Base-by-base conservation (phyloP, 2,888 invertebrate species). In the Brenthis ino region DNA sequence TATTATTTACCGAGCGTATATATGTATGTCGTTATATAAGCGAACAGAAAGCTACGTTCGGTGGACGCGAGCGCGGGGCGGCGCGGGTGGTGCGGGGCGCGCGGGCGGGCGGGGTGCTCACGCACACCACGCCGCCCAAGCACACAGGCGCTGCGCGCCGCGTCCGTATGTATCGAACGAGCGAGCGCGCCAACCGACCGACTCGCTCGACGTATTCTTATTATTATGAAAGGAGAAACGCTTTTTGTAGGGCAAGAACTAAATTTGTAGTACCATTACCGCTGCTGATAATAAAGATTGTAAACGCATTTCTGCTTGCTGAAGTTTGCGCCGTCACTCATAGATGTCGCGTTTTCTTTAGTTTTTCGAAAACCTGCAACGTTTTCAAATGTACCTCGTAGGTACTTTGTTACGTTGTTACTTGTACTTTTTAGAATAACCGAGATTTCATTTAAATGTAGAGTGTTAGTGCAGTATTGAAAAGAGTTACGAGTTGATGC, bases 171-270 rank as follows among this genome's bases (percentile, higher is more conserved):
- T 89, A 89, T 88, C 89, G 87, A 89, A 85, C 90, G 86, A 89
- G 85, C 88, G 86, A 87, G 86, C 89, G 85, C 89, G 89, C 88
- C 87, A 86, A 83, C 86, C 88, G 86, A 85, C 85, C 89, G 90
- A 91, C 91, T 91, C 91, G 88, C 91, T 92, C 91, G 88, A 86
- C 93, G 93, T 94, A 94, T 94, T 94, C 94, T 94, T 92, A 94
- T 94, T 93, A 93, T 92, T 89, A 92, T 88, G 92, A 93, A 91
- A 93, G 91, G 91, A 93, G 92, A 93, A 93, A 93, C 92, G 93
- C 89, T 93, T 93, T 93, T 93, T 93, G 93, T 93, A 91, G 93
- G 93, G 90, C 93, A 92, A 90, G 88, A 92, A 91, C 92, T 93
- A 93, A 92, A 92, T 92, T 89, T 91, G 92, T 90, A 85, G 90